These are phyloP conservation scores for Xanthia togata DNA, from an alignment of 2,888 invertebrate genomes.

Conservation along the genomic window DNA sequence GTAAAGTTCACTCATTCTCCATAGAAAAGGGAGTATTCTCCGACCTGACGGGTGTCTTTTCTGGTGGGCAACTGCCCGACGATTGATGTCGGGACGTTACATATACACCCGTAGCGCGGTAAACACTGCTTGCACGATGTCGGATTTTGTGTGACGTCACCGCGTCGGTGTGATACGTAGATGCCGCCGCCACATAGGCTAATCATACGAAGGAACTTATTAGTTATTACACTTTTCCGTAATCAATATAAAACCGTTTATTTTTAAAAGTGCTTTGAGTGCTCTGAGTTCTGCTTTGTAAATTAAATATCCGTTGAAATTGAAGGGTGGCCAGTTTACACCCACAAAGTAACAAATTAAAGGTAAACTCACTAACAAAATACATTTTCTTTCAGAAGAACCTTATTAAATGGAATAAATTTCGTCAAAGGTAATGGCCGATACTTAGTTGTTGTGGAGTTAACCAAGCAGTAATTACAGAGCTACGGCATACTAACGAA, in stretches of 20 bases:
- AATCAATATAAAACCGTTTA: not conserved
- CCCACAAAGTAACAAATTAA: not conserved
- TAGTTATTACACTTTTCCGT: not conserved
- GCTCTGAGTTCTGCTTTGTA: not conserved
- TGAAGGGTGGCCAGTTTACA: not conserved
- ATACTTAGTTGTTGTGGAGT: not conserved
- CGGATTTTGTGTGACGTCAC: too few species aligned
- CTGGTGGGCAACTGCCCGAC: too few species aligned
- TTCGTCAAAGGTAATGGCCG: slow-evolving; percentile 11
- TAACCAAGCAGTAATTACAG: slow-evolving; percentile 12
- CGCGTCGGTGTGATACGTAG: too few species aligned
- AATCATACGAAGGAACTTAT: not conserved
- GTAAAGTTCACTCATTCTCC: too few species aligned
- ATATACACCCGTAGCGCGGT: too few species aligned
- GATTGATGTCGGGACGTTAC: too few species aligned
- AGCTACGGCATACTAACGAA: not conserved
- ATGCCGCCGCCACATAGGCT: too few species aligned
- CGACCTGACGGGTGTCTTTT: too few species aligned
- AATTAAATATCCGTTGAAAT: not conserved
- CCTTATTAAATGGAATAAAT: slow-evolving; percentile 4
- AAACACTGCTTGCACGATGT: too few species aligned
- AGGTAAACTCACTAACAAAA: not conserved
- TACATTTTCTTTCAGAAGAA: slow-evolving; percentile 10
- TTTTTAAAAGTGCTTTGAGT: not conserved
- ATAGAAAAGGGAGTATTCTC: too few species aligned